phyloP scores from a whole-genome alignment of 2,888 invertebrate genomes.

The Netelia virgata region DNA sequence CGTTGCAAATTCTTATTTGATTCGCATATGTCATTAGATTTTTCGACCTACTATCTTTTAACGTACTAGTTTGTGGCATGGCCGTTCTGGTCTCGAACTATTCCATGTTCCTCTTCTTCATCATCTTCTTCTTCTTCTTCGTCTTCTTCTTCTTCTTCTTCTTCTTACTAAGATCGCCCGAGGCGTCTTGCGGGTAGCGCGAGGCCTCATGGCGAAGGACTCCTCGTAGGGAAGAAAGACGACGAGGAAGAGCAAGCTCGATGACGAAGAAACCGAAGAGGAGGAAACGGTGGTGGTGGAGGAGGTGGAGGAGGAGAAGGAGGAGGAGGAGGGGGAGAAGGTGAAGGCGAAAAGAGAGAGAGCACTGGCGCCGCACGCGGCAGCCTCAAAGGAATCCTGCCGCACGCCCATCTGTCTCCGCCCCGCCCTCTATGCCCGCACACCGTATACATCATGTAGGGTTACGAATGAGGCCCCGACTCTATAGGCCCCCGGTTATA shows the following conservation, averaged over 20 bases:
- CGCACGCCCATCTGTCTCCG: constrained; percentile 85
- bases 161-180: constrained; percentile 50
- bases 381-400: constrained; percentile 84
- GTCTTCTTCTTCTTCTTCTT: background rate
- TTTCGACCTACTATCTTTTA: background rate
- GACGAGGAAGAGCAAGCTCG: constrained; percentile 15
- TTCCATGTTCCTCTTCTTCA: constrained; percentile 22
- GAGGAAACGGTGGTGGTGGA: constrained; percentile 50
- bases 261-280: constrained; percentile 40
- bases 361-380: constrained; percentile 84
- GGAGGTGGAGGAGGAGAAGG: constrained; percentile 48
- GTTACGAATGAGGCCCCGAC: constrained; percentile 58
- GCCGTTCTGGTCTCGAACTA: constrained; percentile 3
- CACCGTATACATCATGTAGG: constrained; percentile 83
- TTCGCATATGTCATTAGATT: background rate
- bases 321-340: constrained; percentile 60
- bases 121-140: background rate
- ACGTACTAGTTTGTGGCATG: background rate
- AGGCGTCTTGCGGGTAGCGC: constrained; percentile 45
- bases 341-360: constrained; percentile 60
- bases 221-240: background rate
- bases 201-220: constrained; percentile 43
- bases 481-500: constrained; percentile 60
- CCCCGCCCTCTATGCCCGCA: constrained; percentile 84
- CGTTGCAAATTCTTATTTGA: no score